Evolutionary conservation across 2,888 invertebrate genomes (phyloP), one percentile per base, ranked within the genome.

Genomic region (Mythimna albipuncta): DNA sequence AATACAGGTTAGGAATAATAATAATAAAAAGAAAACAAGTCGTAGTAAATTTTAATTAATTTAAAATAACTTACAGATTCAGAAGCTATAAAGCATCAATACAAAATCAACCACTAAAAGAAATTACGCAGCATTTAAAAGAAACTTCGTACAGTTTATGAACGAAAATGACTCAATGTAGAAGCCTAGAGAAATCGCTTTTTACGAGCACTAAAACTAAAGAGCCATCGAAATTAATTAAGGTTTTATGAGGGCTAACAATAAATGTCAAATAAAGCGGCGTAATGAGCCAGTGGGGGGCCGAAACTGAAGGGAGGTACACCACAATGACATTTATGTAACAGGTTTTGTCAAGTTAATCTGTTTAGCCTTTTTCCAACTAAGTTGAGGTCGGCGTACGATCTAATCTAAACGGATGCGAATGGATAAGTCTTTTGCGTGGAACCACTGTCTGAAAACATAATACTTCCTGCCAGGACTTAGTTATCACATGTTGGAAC

Each of bases 211-310:
- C 13, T 79, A 63, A 83, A 79, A 73, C 67, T 73, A 73, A 83
- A 79, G 83, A 80, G 62, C 58, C 67, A 26, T 68, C 62, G 67
- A 79, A 79, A 79, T 79, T 79, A 83, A 79, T 79, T 79, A 79
- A 63, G 54, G 57, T 83, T 79, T 79, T 83, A 83, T 80, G 74
- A 68, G 67, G 67, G 64, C 74, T 64, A 35, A 79, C 67, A 79
- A 79, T 83, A 68, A 83, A 83, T 72, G 79, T 55, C 67, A 61
- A 80, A 74, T 84, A 81, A 75, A 75, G 26, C 13, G 59, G 41
- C 50, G 54, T 63, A 73, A 68, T 38, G 41, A 59, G 61, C 54
- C 61, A 35, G 41, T 59, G 13, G 65, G 58, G 55, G 79, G 58
- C 54, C 71, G 50, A 66, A 57, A 2, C 32, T 62, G n/a, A 11